Evolutionary conservation across 1,140 invertebrate species (phyloP).

Genomic region (Trichonephila inaurata): DNA sequence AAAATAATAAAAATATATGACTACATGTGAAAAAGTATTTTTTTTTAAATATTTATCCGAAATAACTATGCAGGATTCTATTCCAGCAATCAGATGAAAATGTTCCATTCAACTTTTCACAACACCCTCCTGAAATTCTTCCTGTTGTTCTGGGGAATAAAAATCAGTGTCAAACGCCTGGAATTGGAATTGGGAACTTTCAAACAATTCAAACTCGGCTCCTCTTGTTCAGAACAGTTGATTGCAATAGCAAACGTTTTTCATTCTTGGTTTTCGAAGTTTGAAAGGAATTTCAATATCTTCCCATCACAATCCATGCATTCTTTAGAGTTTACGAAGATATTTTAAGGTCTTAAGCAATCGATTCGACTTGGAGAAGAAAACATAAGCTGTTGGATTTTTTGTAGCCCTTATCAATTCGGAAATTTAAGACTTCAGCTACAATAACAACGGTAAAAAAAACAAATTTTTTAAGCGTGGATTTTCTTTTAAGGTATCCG

Average conservation of each 20-base stretch:
- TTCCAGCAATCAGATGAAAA: neutral
- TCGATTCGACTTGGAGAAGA: neutral
- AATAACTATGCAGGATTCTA: neutral
- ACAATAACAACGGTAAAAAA: too few species aligned
- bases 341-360: slow-evolving; percentile 18
- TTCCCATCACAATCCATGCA: slow-evolving; percentile 12
- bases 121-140: neutral
- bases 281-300: slow-evolving; percentile 48
- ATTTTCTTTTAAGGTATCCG: too few species aligned
- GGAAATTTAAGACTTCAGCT: too few species aligned
- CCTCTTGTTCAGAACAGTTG: neutral
- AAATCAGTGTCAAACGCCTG: neutral
- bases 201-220: neutral
- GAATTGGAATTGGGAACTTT: neutral
- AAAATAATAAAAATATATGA: too few species aligned
- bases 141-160: neutral
- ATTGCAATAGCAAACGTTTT: neutral
- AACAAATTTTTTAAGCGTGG: too few species aligned
- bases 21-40: too few species aligned
- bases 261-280: neutral
- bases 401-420: too few species aligned
- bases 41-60: neutral
- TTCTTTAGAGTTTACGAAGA: slow-evolving; percentile 29
- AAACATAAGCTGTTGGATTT: neutral
- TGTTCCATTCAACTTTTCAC: neutral